A percentile compares a stretch with the other conserved stretches of the same genome.
Conservation (phyloP, 1,140 invertebrate genomes). For the Hypsibius dujardini region DNA sequence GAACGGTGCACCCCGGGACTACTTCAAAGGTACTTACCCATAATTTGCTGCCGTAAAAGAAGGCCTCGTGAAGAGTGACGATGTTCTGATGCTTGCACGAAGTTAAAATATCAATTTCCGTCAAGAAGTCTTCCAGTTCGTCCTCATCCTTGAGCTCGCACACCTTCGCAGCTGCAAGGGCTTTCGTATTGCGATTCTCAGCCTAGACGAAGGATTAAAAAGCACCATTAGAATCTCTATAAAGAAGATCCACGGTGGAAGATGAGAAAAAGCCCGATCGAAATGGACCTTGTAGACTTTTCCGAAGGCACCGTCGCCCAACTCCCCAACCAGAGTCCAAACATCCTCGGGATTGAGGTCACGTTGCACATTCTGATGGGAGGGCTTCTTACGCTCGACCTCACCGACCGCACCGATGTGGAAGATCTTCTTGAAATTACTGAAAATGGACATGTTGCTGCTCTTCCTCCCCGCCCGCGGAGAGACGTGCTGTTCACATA, state of each 20-base stretch:
- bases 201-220: slow-evolving; percentile 42
- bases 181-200: slow-evolving; percentile 59
- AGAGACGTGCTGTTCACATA: no score
- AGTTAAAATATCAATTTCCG: slow-evolving; percentile 94
- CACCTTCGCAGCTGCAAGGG: slow-evolving; percentile 83
- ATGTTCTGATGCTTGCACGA: slow-evolving; percentile 89
- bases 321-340: slow-evolving; percentile 91
- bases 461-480: no score
- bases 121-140: slow-evolving; percentile 89
- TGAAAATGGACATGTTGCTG: slow-evolving; percentile 42
- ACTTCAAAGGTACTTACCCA: slow-evolving; percentile 58
- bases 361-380: slow-evolving; percentile 80
- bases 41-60: slow-evolving; percentile 70
- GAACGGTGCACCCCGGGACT: neutral
- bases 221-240: neutral
- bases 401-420: slow-evolving; percentile 54
- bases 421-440: slow-evolving; percentile 80
- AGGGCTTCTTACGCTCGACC: slow-evolving; percentile 65
- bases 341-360: slow-evolving; percentile 71
- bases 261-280: slow-evolving; percentile 9
- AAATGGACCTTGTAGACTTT: slow-evolving; percentile 61
- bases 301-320: slow-evolving; percentile 96
- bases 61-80: slow-evolving; percentile 84
- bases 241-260: slow-evolving; percentile 15
- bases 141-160: slow-evolving; percentile 88